Evolutionary conservation across 2,888 invertebrate species (phyloP), one percentile per base, ranked within the genome.

Genomic region (Drepanosiphum platanoidis): DNA sequence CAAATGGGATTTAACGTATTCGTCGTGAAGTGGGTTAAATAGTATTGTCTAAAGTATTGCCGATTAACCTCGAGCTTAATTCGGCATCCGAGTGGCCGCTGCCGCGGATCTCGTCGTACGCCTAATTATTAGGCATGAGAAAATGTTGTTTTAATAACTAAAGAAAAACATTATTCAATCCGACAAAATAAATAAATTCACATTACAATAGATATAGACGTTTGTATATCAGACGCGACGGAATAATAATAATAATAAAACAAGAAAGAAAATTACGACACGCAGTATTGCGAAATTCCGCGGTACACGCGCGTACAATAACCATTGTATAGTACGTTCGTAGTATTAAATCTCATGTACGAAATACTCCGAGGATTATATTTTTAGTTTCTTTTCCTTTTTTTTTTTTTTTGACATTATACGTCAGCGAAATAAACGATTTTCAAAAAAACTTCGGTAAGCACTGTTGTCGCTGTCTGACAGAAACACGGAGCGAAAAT

Each of bases 401-500:
- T 42, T 46, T 46, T 68, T 74, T 27, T n/a, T 18, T 36, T 27
- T 52, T 30, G 36, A 58, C 80, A 70, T 58, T 18, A 18, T 22
- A 22, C 36, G 70, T 80, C 52, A 58, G 71, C 58, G 80, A 39
- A 36, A 70, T 36, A 71, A 70, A 80, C 58, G 3, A 46, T 84
- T 84, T 36, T 36, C 75, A 52, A 77, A 84, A 77, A 84, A 68
- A 84, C 36, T 77, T 39, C 68, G 18, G 70, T 32, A 30, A 30
- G 36, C 42, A 4, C 27, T n/a, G 30, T 61, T 66, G 83, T 27
- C n/a, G n/a, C n/a, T 36, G 52, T 77, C 46, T 7, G 84, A 77
- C 84, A 68, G 58, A 68, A 77, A 84, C 84, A 77, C 34, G 84
- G 68, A 4, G 9, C 58, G n/a, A 58, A 52, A 75, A 75, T 64